Evolutionary conservation across 1,140 invertebrate species (phyloP).

Genomic region (Agrypnia vestita): DNA sequence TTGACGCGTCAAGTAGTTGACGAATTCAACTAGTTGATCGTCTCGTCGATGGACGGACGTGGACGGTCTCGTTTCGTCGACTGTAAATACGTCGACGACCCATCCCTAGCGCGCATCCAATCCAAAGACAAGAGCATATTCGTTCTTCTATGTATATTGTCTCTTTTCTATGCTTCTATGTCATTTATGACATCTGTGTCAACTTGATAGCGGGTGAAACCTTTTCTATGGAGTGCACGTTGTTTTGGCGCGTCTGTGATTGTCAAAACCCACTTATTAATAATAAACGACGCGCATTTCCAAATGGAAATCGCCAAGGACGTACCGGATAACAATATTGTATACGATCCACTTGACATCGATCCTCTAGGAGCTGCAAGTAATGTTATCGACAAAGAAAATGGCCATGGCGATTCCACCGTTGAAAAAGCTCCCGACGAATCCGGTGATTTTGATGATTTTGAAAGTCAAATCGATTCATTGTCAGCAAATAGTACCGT

Average conservation of each 20-base stretch:
- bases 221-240: constrained; percentile 5
- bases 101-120: too few species aligned
- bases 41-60: too few species aligned
- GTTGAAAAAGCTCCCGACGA: not conserved
- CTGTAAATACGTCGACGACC: too few species aligned
- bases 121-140: too few species aligned
- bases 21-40: too few species aligned
- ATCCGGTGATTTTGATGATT: constrained; percentile 1
- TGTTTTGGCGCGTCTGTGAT: constrained; percentile 31
- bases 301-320: constrained; percentile 6
- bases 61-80: too few species aligned
- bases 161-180: too few species aligned
- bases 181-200: too few species aligned
- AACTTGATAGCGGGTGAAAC: too few species aligned
- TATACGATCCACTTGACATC: not conserved
- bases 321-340: not conserved
- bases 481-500: not conserved
- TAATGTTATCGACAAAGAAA: not conserved
- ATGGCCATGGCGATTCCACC: not conserved
- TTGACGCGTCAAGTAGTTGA: too few species aligned
- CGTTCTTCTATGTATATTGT: too few species aligned
- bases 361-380: constrained; percentile 5
- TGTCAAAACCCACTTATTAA: constrained; percentile 7
- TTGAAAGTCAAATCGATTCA: constrained; percentile 28
- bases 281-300: not conserved